These are phyloP conservation scores for Pantala flavescens DNA, from an alignment of 1,140 invertebrate genomes.

Conservation along the genomic window DNA sequence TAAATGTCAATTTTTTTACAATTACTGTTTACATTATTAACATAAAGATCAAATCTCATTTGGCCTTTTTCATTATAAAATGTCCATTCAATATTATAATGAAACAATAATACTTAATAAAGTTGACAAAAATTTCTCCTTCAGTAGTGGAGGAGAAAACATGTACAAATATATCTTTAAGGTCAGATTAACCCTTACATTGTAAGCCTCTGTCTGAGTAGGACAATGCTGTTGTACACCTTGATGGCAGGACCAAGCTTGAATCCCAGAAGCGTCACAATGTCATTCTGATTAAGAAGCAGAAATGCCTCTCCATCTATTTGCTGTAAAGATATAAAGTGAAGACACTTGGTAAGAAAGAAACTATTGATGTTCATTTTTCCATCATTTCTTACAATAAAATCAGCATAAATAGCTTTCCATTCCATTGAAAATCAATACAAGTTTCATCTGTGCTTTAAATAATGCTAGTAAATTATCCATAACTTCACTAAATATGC, in stretches of 20 bases:
- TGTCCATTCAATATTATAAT: neutral
- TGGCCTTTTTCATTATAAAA: neutral
- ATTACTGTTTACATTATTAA: neutral
- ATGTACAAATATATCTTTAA: no score
- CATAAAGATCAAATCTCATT: neutral
- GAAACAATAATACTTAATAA: neutral
- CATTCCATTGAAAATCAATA: no score
- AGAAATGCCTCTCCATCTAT: slow-evolving; percentile 76
- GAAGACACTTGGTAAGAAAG: no score
- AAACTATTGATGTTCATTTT: no score
- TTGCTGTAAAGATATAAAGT: slow-evolving; percentile 39
- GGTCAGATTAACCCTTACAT: neutral
- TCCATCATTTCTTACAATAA: no score
- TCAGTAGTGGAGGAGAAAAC: no score
- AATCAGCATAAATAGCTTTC: no score
- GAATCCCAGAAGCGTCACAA: slow-evolving; percentile 59
- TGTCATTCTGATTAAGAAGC: slow-evolving; percentile 71
- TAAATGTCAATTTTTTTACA: neutral
- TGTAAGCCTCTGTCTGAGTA: slow-evolving; percentile 38
- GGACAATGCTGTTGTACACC: slow-evolving; percentile 66
- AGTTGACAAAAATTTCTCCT: no score
- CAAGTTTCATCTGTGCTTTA: no score
- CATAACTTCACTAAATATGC: no score
- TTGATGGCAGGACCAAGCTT: slow-evolving; percentile 79
- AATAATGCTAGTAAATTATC: no score